Conservation (phyloP, 2,888 invertebrate genomes). For the Automeris io region DNA sequence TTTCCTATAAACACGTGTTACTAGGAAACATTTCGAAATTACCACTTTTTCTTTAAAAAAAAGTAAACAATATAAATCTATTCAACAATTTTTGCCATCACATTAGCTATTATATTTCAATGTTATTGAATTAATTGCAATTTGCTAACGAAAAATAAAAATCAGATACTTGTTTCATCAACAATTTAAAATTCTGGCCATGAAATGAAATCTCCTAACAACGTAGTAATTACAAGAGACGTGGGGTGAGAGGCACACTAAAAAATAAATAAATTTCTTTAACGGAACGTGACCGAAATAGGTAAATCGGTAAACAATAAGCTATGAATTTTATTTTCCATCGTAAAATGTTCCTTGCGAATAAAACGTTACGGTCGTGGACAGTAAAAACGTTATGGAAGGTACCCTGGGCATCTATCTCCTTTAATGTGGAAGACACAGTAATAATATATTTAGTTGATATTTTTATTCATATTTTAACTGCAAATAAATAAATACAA, state of each 20-base stretch:
- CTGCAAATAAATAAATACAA: too few relatives aligned
- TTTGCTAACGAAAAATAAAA: too few relatives aligned
- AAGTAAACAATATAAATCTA: too few relatives aligned
- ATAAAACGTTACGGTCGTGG: slow-evolving; percentile 2
- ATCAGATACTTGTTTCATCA: too few relatives aligned
- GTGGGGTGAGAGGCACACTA: slow-evolving; percentile 16
- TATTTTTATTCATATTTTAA: too few relatives aligned
- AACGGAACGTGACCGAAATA: slow-evolving; percentile 33
- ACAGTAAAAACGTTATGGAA: slow-evolving; percentile 4
- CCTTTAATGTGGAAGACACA: not conserved
- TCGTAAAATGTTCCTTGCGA: slow-evolving; percentile 8
- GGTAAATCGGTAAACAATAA: slow-evolving; percentile 16
- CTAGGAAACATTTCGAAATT: too few relatives aligned
- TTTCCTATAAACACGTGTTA: too few relatives aligned
- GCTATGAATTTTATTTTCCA: slow-evolving; percentile 11
- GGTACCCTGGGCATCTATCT: slow-evolving; percentile 1
- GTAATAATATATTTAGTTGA: too few relatives aligned
- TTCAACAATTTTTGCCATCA: too few relatives aligned
- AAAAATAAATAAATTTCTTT: slow-evolving; percentile 39
- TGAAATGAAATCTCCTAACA: slow-evolving; percentile 32
- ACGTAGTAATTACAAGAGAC: slow-evolving; percentile 34
- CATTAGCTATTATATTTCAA: too few relatives aligned
- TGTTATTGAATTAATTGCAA: slow-evolving; percentile 9
- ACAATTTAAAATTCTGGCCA: slow-evolving; percentile 27
- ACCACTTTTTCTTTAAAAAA: too few relatives aligned